Conservation (phyloP, 2,888 invertebrate species). For the Himalopsyche anomala region DNA sequence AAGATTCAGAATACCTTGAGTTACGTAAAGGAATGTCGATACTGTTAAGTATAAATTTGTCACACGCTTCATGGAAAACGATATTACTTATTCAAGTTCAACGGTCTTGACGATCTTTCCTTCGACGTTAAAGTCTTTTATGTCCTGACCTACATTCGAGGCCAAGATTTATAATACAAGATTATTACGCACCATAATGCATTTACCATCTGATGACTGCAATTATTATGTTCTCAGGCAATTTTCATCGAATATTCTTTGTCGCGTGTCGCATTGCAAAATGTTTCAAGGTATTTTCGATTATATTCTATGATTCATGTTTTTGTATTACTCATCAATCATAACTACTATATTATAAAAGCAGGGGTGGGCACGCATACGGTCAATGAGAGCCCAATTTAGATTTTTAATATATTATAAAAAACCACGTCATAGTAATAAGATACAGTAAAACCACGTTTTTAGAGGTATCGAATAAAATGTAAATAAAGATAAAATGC, state of each 20-base stretch:
- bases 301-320: not conserved
- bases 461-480: too few relatives aligned
- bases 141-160: conserved; percentile 58
- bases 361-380: too few relatives aligned
- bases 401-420: too few relatives aligned
- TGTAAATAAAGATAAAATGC: too few relatives aligned
- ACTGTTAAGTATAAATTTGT: conserved; percentile 54
- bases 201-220: not conserved
- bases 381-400: too few relatives aligned
- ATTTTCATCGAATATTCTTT: too few relatives aligned
- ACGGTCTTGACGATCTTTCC: conserved; percentile 53
- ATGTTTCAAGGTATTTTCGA: not conserved
- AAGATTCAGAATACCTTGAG: conserved; percentile 46
- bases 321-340: too few relatives aligned
- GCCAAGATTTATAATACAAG: not conserved
- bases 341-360: too few relatives aligned
- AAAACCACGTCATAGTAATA: too few relatives aligned
- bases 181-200: not conserved
- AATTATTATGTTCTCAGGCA: too few relatives aligned
- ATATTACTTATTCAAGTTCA: conserved; percentile 61
- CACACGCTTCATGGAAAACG: conserved; percentile 49
- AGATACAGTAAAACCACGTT: too few relatives aligned
- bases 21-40: conserved; percentile 60
- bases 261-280: too few relatives aligned
- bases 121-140: conserved; percentile 58